phyloP scores from a whole-genome alignment of 2,797 vertebrate genomes.

The Micromesistius poutassou region DNA sequence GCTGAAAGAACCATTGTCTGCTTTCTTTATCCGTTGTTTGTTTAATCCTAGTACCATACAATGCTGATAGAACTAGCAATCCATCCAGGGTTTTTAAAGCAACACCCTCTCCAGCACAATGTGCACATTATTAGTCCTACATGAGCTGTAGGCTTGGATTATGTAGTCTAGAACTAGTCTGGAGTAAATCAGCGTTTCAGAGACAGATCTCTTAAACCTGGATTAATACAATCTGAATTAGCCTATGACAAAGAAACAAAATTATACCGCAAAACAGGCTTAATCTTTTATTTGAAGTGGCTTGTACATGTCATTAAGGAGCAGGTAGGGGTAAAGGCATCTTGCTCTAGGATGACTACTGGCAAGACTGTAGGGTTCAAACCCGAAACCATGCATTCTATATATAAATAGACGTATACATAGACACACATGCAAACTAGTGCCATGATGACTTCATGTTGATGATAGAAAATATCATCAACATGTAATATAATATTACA shows the following conservation, averaged over 20 bases:
- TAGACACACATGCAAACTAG: background rate
- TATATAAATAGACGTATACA: background rate
- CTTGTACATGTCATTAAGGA: background rate
- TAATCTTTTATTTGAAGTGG: background rate
- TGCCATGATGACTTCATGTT: background rate
- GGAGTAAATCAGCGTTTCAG: background rate
- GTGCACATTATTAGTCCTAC: background rate
- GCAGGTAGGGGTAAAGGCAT: background rate
- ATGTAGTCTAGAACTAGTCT: background rate
- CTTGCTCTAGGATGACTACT: background rate
- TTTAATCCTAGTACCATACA: background rate
- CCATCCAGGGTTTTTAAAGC: background rate
- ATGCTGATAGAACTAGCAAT: background rate
- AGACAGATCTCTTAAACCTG: background rate
- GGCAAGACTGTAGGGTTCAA: background rate
- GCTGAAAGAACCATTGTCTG: background rate
- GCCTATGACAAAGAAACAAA: background rate
- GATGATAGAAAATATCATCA: background rate
- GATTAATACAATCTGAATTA: background rate
- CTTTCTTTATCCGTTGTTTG: background rate
- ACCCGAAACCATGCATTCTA: background rate
- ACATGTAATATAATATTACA: no score
- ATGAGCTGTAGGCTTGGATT: background rate
- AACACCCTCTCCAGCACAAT: background rate
- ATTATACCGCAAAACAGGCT: background rate